Evolutionary conservation across 2,797 vertebrate genomes (phyloP).

Genomic region (Tadarida brasiliensis): DNA sequence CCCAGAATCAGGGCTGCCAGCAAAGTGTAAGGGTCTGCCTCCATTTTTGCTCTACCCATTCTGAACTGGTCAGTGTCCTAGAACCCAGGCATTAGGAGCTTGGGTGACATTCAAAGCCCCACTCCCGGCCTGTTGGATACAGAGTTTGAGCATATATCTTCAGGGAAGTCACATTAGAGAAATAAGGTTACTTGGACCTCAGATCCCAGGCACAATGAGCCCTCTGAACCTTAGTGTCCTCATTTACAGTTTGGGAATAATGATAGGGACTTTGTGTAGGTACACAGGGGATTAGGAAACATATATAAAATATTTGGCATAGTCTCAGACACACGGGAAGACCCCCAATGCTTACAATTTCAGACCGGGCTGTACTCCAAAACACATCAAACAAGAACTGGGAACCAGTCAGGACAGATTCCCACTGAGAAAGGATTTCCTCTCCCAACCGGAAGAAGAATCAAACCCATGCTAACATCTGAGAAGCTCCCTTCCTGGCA

Average conservation of each 20-base stretch:
- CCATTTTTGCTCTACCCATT: background rate
- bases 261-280: background rate
- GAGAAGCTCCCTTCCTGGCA: slow-evolving; percentile 53
- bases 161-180: background rate
- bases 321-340: slow-evolving; percentile 37
- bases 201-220: background rate
- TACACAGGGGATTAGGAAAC: background rate
- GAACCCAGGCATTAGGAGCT: background rate
- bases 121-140: background rate
- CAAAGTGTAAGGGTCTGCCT: background rate
- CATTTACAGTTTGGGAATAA: background rate
- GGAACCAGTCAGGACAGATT: slow-evolving; percentile 54
- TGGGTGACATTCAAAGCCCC: background rate
- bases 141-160: background rate
- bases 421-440: slow-evolving; percentile 67
- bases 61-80: background rate
- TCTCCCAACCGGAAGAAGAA: slow-evolving; percentile 59
- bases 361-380: slow-evolving; percentile 60
- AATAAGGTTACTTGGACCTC: background rate
- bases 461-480: slow-evolving; percentile 39
- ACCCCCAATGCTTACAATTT: background rate
- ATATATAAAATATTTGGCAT: background rate
- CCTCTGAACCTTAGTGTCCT: background rate
- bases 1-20: background rate
- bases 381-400: slow-evolving; percentile 68